Conservation (phyloP, 2,888 invertebrate genomes). For the Temnothorax rugatulus region DNA sequence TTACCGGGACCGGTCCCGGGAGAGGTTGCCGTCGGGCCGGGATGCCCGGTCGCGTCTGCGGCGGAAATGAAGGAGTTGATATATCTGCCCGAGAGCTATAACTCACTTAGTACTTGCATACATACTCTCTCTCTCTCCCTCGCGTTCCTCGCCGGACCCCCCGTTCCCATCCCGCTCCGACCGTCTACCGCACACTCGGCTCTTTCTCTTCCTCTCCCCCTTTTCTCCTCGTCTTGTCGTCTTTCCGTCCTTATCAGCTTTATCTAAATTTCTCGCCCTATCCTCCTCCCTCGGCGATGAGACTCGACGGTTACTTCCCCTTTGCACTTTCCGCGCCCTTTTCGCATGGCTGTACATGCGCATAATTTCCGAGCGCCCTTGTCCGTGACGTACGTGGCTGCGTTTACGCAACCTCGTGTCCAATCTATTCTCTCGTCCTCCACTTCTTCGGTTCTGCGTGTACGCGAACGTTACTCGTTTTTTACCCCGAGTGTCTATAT, state of each 20-base stretch:
- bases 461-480: conserved; percentile 32
- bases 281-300: conserved; percentile 30
- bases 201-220: conserved; percentile 27
- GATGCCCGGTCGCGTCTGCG: conserved; percentile 80
- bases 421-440: conserved; percentile 48
- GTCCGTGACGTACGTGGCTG: conserved; percentile 45
- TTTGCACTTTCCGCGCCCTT: conserved; percentile 51
- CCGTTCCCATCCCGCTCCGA: conserved; percentile 34
- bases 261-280: conserved; percentile 50
- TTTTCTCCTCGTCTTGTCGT: not conserved
- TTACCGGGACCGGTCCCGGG: conserved; percentile 62
- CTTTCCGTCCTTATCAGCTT: conserved; percentile 39
- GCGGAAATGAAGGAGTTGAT: conserved; percentile 85
- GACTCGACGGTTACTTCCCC: conserved; percentile 37
- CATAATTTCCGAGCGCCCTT: conserved; percentile 50
- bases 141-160: conserved; percentile 43
- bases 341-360: conserved; percentile 48
- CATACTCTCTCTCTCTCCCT: conserved; percentile 61
- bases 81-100: conserved; percentile 84
- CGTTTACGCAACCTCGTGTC: conserved; percentile 42
- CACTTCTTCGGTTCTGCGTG: not conserved
- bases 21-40: conserved; percentile 61
- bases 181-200: conserved; percentile 31
- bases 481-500: conserved; percentile 21
- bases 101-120: conserved; percentile 84